Evolutionary conservation across 2,888 invertebrate genomes (phyloP), one percentile per base, ranked within the genome.

Genomic region (Drosophila trichaetosa): DNA sequence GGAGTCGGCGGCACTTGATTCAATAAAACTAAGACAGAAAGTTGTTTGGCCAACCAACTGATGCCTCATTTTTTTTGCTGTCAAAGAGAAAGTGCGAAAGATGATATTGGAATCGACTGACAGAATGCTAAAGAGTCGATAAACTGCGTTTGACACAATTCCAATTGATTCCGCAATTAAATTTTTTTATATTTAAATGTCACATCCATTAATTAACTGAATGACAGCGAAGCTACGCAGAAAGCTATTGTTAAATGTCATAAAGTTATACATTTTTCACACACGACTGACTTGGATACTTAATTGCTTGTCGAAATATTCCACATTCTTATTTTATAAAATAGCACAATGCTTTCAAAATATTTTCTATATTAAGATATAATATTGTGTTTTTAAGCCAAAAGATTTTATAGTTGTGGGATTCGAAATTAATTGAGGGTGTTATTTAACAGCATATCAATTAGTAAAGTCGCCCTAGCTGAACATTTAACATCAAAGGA

Each of bases 1-100:
- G 33, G 6, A 29, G 27, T 36, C 67, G 46, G 36, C 36, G 42
- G 60, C 87, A 84, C 87, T 84, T 84, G 87, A 82, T 86, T 77
- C 53, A 56, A 24, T 29, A 61, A 52, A 64, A 52, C 53, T 40
- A 60, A 61, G 78, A 69, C 69, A 73, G 73, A 85, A 83, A 83
- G 80, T 83, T 73, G 71, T 69, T 76, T 69, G 56, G 31, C 51
- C 66, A 69, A 73, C 59, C 62, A 68, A 68, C 62, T 61, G 70
- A 61, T 60, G 77, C 53, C 2, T 38, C 5, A 27, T 8, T 52
- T 31, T 40, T 40, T 16, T 27, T 33, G 36, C 24, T 33, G 24
- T 16, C 33, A 56, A 58, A 63, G 29, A 52, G 59, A 80, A 51
- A 60, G 61, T 69, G 18, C 61, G 52, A 38, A n/a, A 34, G n/a